Conservation (phyloP, 2,888 invertebrate genomes). For the Parthenolecanium corni region DNA sequence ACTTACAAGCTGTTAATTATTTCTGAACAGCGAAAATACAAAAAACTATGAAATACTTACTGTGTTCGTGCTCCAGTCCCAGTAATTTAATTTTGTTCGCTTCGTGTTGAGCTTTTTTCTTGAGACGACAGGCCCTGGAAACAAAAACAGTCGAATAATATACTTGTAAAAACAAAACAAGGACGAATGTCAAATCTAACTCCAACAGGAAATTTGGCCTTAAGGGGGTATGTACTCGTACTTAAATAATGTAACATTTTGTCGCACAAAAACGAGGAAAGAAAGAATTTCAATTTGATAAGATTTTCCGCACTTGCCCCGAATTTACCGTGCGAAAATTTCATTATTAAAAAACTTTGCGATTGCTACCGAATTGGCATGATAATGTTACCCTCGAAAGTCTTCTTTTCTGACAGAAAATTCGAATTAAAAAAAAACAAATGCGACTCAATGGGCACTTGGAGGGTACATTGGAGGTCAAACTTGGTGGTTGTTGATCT, state of each 20-base stretch:
- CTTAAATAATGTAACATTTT: too few species aligned
- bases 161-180: neutral
- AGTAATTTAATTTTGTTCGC: conserved; percentile 93
- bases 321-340: too few species aligned
- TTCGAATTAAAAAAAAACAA: too few species aligned
- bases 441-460: too few species aligned
- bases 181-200: neutral
- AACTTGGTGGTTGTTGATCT: too few species aligned
- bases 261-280: neutral
- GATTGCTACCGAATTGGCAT: too few species aligned
- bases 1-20: too few species aligned
- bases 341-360: too few species aligned
- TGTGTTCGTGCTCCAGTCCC: conserved; percentile 87
- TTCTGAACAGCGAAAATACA: too few species aligned
- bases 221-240: neutral
- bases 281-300: neutral
- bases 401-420: too few species aligned
- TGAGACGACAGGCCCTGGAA: conserved; percentile 77
- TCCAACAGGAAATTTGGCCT: neutral
- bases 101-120: conserved; percentile 98
- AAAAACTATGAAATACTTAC: conserved; percentile 49
- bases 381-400: too few species aligned
- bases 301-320: neutral
- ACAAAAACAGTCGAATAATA: conserved; percentile 11
- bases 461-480: too few species aligned